Evolutionary conservation across 1,140 invertebrate genomes (phyloP), one percentile per base, ranked within the genome.

Genomic region (Macrobrachium nipponense): DNA sequence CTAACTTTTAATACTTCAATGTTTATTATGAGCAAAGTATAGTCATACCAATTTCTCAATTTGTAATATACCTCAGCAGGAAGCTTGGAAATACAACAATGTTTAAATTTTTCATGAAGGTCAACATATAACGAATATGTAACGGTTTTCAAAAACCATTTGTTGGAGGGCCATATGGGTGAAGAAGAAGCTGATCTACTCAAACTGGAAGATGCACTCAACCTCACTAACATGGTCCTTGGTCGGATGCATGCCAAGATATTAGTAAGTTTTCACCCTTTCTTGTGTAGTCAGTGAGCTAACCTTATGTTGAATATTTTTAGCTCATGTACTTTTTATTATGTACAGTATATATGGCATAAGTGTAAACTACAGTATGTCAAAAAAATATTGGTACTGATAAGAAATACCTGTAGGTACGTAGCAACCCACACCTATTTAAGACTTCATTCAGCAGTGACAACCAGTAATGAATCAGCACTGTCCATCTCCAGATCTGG

Each of bases 171-270:
- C 0, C 94, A 95, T 68, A 94, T 96, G 88, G 94, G 94, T 4
- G 94, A 95, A 89, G 90, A 95, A 23, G 95, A 95, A 89, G 87
- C 95, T 73, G 95, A 96, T 90, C 90, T 96, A 68, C 94, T 95
- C 90, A 94, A 95, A 88, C 93, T 95, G 73, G 96, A 97, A 91
- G 95, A 96, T 88, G 93, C 92, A 80, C 91, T 97, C 61, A 93
- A 94, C 68, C 94, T 96, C 51, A 91, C 95, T 64, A 96, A 95
- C 79, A 95, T 97, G 36, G 93, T 96, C 4, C 94, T 96, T 83
- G 96, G 95, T 0, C 93, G 95, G 88, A 95, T 96, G 91, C 94
- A 96, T 87, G 95, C 95, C n/a, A 94, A 95, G 90, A 93, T 94
- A 89, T 92, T 94, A 91, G 94, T 95, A 90, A 91, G 81, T 70